Evolutionary conservation across 2,888 invertebrate species (phyloP), one percentile per base, ranked within the genome.

Genomic region (Phymatocera aterrima): DNA sequence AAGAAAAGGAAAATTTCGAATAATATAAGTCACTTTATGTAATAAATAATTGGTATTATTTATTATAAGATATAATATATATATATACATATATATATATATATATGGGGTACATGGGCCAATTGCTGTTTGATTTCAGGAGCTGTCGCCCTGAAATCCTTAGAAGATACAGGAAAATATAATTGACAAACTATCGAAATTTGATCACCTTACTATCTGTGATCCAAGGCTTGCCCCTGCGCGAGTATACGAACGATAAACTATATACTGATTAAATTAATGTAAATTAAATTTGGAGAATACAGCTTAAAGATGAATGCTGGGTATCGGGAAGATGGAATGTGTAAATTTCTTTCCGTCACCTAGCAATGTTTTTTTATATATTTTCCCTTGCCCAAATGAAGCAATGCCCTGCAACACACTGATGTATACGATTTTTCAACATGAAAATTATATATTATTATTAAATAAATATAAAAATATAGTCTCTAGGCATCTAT

Each of bases 381-480:
- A 57, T 75, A 81, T 82, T 80, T 83, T 79, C 65, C 81, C 75
- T 75, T 61, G 78, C 61, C 72, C 72, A 84, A 85, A 83, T 83
- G 86, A 89, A 89, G 88, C 88, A 88, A 89, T 88, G 88, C 88
- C 89, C 87, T 89, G 90, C 88, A 88, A 91, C 90, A 88, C 90
- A 90, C 90, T 91, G 90, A 91, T 91, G 91, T 91, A 91, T 91
- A 91, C 91, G 91, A 91, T 91, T 91, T 91, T 91, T 90, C 91
- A 91, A 91, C 89, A 89, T 88, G 88, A 85, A 90, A 90, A 90
- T 88, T 87, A 88, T 90, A 90, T 90, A 90, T 89, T 90, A 88
- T 90, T 61, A 72, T 68, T 68, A 79, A 81, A 80, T 81, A 82
- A 81, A 80, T 80, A 86, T 85, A 86, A 86, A 87, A 88, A 85